Evolutionary conservation across 2,797 vertebrate species (phyloP).

Genomic region (Hypotaenidia philippensis): DNA sequence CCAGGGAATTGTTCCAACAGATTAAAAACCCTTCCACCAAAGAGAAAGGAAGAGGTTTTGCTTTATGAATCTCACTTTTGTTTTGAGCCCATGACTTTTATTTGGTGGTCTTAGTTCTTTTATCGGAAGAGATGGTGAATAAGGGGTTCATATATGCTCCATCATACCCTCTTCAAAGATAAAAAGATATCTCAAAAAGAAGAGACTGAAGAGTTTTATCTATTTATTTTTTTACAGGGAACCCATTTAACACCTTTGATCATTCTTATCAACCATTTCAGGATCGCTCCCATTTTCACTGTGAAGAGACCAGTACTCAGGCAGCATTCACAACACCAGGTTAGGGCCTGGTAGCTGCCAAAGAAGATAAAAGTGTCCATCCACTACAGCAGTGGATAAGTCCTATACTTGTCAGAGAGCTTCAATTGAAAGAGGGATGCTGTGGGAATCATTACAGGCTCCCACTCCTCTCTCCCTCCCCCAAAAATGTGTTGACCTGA

Average conservation of each 20-base stretch:
- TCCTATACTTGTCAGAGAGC: neutral
- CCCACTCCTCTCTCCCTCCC: too few relatives aligned
- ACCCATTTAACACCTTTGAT: neutral
- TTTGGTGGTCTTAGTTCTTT: neutral
- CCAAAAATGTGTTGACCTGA: neutral
- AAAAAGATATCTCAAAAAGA: too few relatives aligned
- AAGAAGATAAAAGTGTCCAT: neutral
- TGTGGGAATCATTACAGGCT: neutral
- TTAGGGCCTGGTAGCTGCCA: neutral
- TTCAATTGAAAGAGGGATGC: neutral
- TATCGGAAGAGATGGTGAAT: neutral
- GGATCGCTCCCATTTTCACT: neutral
- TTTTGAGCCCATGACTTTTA: neutral
- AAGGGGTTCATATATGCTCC: neutral
- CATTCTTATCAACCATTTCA: neutral
- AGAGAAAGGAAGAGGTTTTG: neutral
- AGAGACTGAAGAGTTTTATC: neutral
- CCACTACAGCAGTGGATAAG: neutral
- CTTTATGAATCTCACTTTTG: neutral
- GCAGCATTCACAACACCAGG: neutral
- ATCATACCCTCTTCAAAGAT: neutral
- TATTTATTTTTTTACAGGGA: neutral
- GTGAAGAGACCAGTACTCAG: fast-evolving
- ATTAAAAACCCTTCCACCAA: neutral
- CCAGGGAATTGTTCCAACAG: neutral